Base-by-base conservation (phyloP, 2,113 vertebrate genomes). In the Charadrius vociferus region DNA sequence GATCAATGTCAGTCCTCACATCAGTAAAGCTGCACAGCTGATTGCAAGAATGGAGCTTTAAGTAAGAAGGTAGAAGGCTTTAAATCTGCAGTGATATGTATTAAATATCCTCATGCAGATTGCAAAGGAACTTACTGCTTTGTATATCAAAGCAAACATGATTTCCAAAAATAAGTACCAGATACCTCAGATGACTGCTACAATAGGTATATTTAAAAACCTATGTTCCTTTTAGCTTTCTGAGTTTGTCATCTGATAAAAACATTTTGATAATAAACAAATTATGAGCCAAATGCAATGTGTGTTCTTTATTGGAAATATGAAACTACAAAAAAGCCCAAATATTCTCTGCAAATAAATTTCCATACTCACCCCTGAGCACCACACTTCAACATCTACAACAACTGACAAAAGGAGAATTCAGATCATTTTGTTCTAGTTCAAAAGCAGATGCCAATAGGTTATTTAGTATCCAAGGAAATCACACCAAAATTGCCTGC, bases 251-350 rank as follows among this genome's bases (percentile, higher is more conserved):
- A 95, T 95, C 95, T 94, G 95, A 97, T 93, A 81, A 85, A 97
- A 97, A 72, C 94, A 50, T 97, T 97, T 98, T 98, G 95, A 97
- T 98, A 98, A 98, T 98, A 98, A 98, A 98, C 88, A 97, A 96
- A 93, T 95, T 74, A 91, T 81, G 92, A 98, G 65, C 58, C 81
- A 88, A 50, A 81, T 50, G 58, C 71, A 63, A 24, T 24, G 80
- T 6, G 49, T 95, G 43, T 90, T 93, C 86, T 93, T 84, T 14
- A 9, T 3, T 22, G 27, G 41, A 49, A 66, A 39, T 21, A n/a
- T 0, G 27, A 19, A 56, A 52, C 27, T 17, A n/a, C 14, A 11
- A 6, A 41, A 7, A 20, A 9, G n/a, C 17, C 7, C 45, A 37
- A 62, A 18, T 3, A 15, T 3, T 39, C 17, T 39, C 52, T n/a